Evolutionary conservation across 2,797 vertebrate genomes (phyloP).

Genomic region (Heteromormyrus szaboi): DNA sequence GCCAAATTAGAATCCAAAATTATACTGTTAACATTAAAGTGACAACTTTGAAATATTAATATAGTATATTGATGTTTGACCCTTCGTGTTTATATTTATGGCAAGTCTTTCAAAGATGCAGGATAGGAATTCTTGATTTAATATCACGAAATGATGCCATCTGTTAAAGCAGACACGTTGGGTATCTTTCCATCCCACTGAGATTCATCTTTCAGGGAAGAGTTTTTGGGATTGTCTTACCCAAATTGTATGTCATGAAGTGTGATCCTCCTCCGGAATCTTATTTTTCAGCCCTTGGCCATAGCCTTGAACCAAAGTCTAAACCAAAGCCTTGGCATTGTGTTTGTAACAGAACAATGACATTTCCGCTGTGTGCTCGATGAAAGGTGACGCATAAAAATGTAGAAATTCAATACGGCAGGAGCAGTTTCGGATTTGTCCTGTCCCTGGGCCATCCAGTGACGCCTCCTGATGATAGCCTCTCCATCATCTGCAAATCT

Average conservation of each 20-base stretch:
- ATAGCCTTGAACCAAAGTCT: slow-evolving; percentile 20
- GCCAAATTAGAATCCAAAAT: slow-evolving; percentile 11
- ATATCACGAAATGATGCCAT: slow-evolving; percentile 7
- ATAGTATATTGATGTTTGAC: not conserved
- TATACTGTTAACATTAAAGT: not conserved
- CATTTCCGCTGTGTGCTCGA: slow-evolving; percentile 27
- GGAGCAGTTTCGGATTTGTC: slow-evolving; percentile 7
- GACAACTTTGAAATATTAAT: not conserved
- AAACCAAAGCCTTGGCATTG: slow-evolving; percentile 8
- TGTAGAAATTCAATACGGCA: slow-evolving; percentile 24
- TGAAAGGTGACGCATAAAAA: slow-evolving; percentile 22
- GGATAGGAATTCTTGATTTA: not conserved
- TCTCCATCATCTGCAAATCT: not conserved
- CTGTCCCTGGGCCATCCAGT: slow-evolving; percentile 13
- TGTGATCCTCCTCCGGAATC: slow-evolving; percentile 11
- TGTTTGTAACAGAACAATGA: slow-evolving; percentile 26
- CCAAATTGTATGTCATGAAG: slow-evolving; percentile 15
- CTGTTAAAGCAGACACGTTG: not conserved
- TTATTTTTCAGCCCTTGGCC: slow-evolving; percentile 19
- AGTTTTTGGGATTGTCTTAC: slow-evolving; percentile 23
- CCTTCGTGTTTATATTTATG: not conserved
- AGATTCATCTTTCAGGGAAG: slow-evolving; percentile 25
- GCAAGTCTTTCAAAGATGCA: not conserved
- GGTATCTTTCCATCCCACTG: not conserved
- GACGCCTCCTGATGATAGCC: not conserved